These are phyloP conservation scores for Pristionchus japonicus DNA, from an alignment of 2,888 invertebrate genomes.

Conservation along the genomic window DNA sequence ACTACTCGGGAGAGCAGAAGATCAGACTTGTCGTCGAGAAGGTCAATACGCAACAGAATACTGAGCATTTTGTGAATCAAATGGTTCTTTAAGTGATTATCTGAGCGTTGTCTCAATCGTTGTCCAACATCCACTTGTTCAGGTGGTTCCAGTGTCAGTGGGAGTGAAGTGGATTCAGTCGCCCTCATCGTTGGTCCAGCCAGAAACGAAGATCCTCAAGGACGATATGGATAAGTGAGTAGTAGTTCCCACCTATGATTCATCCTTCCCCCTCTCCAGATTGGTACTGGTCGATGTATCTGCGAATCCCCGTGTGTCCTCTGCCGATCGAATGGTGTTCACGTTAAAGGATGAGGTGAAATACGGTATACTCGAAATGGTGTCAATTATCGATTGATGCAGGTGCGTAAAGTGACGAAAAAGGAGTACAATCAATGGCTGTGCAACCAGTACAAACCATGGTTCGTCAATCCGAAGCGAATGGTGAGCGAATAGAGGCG, in stretches of 20 bases:
- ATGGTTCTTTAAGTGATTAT: too few relatives aligned
- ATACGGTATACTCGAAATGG: not conserved
- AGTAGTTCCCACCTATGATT: not conserved
- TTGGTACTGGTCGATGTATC: conserved; percentile 12
- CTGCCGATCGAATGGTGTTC: conserved; percentile 37
- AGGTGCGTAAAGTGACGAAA: conserved; percentile 33
- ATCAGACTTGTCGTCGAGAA: not conserved
- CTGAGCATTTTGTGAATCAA: too few relatives aligned
- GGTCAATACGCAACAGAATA: too few relatives aligned
- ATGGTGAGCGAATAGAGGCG: not conserved
- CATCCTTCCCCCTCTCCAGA: not conserved
- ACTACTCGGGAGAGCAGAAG: not conserved
- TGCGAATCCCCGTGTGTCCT: conserved; percentile 30
- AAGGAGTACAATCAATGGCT: conserved; percentile 16
- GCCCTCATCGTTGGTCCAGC: not conserved
- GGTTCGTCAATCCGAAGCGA: not conserved
- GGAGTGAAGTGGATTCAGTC: conserved; percentile 19
- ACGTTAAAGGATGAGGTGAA: not conserved
- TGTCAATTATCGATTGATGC: not conserved
- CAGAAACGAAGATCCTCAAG: not conserved
- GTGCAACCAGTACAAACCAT: not conserved
- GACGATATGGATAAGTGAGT: not conserved
- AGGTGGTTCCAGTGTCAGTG: not conserved
- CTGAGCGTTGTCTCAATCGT: too few relatives aligned
- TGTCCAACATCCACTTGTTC: not conserved